Conservation (phyloP, 2,888 invertebrate genomes). For the Chymomyza amoena region DNA sequence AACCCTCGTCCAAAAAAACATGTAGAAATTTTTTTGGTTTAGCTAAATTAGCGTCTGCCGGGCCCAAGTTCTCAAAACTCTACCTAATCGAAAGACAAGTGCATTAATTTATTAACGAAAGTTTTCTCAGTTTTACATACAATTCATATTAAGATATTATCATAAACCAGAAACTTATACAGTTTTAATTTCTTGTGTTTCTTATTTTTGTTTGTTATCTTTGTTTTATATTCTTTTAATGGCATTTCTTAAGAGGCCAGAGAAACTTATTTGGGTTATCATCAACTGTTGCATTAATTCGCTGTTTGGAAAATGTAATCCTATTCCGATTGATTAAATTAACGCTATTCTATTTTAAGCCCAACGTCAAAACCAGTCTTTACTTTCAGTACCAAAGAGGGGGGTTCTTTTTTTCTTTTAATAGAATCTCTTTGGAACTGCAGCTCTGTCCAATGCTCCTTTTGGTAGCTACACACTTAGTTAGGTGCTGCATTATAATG, state of each 20-base stretch:
- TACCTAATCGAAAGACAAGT: neutral
- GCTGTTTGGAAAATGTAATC: neutral
- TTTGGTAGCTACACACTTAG: conserved; percentile 8
- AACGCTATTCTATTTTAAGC: neutral
- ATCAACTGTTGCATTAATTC: neutral
- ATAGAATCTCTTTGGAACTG: neutral
- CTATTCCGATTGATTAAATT: neutral
- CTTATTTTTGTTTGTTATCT: no score
- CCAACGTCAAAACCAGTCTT: neutral
- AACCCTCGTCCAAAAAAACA: no score
- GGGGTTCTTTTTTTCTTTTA: neutral
- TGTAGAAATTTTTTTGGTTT: no score
- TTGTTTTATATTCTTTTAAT: neutral
- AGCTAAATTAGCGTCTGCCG: no score
- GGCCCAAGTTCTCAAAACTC: no score
- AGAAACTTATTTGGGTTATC: neutral
- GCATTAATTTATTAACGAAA: neutral
- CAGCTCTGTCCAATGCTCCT: conserved; percentile 9
- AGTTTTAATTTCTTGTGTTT: neutral
- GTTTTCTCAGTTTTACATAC: neutral
- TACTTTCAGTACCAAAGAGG: neutral
- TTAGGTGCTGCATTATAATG: neutral
- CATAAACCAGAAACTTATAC: neutral
- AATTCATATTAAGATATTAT: neutral
- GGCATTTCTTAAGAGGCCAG: neutral